Conservation (phyloP, 1,140 invertebrate species). For the Drosophila nannoptera region DNA sequence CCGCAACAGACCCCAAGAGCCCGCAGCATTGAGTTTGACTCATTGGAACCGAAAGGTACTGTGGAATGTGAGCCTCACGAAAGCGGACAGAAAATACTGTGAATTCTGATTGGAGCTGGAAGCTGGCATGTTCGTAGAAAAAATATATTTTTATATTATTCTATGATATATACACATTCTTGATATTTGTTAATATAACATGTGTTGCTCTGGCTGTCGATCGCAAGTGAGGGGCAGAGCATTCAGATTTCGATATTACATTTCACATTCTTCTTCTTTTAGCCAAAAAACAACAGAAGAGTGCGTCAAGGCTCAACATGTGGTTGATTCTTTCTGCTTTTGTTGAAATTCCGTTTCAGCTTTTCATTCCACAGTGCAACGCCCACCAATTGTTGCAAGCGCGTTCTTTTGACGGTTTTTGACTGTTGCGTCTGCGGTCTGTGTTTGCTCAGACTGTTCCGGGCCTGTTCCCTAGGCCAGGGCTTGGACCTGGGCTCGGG, state of each 20-base stretch:
- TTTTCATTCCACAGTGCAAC: slow-evolving; percentile 45
- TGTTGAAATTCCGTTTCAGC: slow-evolving; percentile 9
- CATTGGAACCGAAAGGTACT: slow-evolving; percentile 13
- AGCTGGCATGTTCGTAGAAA: no score
- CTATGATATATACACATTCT: no score
- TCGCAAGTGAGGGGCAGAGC: no score
- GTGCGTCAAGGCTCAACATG: background rate
- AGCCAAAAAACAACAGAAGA: background rate
- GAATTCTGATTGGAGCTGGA: no score
- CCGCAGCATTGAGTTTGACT: slow-evolving; percentile 46
- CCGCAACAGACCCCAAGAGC: slow-evolving; percentile 30
- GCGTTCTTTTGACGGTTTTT: slow-evolving; percentile 29
- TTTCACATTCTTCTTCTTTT: slow-evolving; percentile 13
- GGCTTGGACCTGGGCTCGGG: background rate
- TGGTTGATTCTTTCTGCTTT: slow-evolving; percentile 3
- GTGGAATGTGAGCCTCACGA: slow-evolving; percentile 19
- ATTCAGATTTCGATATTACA: background rate
- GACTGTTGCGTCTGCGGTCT: no score
- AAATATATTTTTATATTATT: no score
- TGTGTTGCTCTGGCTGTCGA: background rate
- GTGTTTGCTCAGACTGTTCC: slow-evolving; percentile 63
- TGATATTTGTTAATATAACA: background rate
- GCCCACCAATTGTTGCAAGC: slow-evolving; percentile 49
- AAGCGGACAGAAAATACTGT: background rate
- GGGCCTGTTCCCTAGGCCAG: background rate